Evolutionary conservation across 2,797 vertebrate genomes (phyloP).

Genomic region (Falco peregrinus): DNA sequence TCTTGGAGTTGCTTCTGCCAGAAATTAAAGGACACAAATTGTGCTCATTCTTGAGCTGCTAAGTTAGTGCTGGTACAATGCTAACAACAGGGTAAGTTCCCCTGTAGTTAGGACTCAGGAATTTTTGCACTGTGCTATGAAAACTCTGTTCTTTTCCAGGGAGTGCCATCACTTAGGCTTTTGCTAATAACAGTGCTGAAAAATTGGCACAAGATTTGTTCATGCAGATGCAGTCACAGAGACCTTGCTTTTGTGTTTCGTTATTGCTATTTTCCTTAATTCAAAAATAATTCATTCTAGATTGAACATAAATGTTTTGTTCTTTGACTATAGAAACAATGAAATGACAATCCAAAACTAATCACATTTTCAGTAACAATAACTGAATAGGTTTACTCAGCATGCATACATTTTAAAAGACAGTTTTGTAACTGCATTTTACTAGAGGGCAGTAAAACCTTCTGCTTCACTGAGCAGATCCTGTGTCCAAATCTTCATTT

Average conservation of each 20-base stretch:
- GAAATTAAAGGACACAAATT: slow-evolving; percentile 24
- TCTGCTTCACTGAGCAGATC: slow-evolving; percentile 35
- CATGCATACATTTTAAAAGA: slow-evolving; percentile 43
- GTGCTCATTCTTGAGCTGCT: neutral
- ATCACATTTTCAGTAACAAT: slow-evolving; percentile 26
- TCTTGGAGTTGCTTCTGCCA: neutral
- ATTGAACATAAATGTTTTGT: neutral
- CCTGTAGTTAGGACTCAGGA: neutral
- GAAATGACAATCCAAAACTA: slow-evolving; percentile 25
- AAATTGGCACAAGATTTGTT: neutral
- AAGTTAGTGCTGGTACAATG: neutral
- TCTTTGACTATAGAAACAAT: slow-evolving; percentile 24
- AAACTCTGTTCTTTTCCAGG: neutral
- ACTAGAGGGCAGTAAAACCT: slow-evolving; percentile 74
- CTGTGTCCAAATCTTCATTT: slow-evolving; percentile 60
- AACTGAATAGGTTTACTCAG: slow-evolving; percentile 36
- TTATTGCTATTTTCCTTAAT: slow-evolving; percentile 30
- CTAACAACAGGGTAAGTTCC: neutral
- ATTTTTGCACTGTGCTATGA: slow-evolving; percentile 7
- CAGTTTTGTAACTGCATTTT: slow-evolving; percentile 45
- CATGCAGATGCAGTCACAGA: neutral
- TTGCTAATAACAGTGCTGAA: slow-evolving; percentile 5
- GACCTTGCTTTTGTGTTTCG: slow-evolving; percentile 19
- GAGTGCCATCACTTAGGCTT: neutral
- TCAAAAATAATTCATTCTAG: slow-evolving; percentile 30